A percentile compares a stretch with the other conserved stretches of the same genome.
phyloP scores from a whole-genome alignment of 2,797 vertebrate species.

The Aselliscus stoliczkanus region DNA sequence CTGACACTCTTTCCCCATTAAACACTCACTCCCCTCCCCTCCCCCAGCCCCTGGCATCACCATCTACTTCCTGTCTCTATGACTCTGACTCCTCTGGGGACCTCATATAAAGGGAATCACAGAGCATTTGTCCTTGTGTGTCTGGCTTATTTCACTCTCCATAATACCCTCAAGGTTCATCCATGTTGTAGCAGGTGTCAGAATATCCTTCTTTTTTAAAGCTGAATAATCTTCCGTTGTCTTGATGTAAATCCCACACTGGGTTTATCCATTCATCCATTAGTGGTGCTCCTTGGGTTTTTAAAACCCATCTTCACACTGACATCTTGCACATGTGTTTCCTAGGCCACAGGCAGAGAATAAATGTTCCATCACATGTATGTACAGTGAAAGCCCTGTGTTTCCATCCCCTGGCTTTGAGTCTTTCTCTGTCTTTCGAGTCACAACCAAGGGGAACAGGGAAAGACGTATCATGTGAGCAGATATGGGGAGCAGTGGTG shows the following conservation, averaged over 20 bases:
- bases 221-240: not conserved
- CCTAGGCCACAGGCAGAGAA: rapidly evolving
- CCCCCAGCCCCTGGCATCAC: not conserved
- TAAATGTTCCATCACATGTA: not conserved
- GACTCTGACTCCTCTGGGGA: not conserved
- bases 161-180: too few relatives aligned
- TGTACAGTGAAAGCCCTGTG: not conserved
- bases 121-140: not conserved
- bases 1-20: not conserved
- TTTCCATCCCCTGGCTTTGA: not conserved
- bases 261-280: not conserved
- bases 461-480: not conserved
- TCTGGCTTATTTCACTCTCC: not conserved
- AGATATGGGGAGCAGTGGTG: not conserved
- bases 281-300: not conserved
- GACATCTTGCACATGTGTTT: not conserved
- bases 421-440: not conserved
- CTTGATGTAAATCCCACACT: not conserved
- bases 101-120: not conserved
- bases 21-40: not conserved
- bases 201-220: not conserved
- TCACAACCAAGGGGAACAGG: rapidly evolving
- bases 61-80: not conserved
- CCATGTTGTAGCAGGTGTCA: not conserved
- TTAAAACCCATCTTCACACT: rapidly evolving